A percentile compares a stretch with the other conserved stretches of the same genome.
These are phyloP conservation scores for Corythaixoides concolor DNA, from an alignment of 2,113 vertebrate genomes.

Conservation along the genomic window DNA sequence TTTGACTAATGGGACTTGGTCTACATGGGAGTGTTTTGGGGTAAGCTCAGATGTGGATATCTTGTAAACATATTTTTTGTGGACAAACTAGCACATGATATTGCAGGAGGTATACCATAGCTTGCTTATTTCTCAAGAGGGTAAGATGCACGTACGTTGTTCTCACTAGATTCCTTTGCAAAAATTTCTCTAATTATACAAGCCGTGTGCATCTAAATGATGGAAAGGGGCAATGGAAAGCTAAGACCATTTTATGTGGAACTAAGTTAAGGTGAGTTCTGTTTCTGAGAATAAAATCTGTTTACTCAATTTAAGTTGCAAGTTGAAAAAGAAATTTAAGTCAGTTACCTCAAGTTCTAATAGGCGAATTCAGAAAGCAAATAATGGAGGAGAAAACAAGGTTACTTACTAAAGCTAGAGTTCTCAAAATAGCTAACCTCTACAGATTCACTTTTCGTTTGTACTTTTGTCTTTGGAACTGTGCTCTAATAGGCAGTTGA, in stretches of 20 bases:
- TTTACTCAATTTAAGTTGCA: neutral
- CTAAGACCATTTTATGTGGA: neutral
- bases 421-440: constrained; percentile 45
- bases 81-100: accelerated
- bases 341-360: neutral
- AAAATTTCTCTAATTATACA: neutral
- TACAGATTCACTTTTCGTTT: neutral
- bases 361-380: neutral
- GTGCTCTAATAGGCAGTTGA: neutral
- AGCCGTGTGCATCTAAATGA: neutral
- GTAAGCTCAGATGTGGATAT: neutral
- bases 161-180: neutral
- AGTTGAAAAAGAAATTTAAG: neutral
- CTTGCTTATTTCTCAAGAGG: neutral
- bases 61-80: neutral
- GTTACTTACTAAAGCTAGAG: constrained; percentile 6
- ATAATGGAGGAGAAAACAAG: constrained; percentile 36
- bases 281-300: neutral
- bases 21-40: neutral
- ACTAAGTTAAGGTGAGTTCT: neutral
- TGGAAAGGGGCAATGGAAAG: neutral
- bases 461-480: neutral
- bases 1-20: neutral
- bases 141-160: neutral
- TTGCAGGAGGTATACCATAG: neutral